These are phyloP conservation scores for Planococcus citri DNA, from an alignment of 1,140 invertebrate species.

Conservation along the genomic window DNA sequence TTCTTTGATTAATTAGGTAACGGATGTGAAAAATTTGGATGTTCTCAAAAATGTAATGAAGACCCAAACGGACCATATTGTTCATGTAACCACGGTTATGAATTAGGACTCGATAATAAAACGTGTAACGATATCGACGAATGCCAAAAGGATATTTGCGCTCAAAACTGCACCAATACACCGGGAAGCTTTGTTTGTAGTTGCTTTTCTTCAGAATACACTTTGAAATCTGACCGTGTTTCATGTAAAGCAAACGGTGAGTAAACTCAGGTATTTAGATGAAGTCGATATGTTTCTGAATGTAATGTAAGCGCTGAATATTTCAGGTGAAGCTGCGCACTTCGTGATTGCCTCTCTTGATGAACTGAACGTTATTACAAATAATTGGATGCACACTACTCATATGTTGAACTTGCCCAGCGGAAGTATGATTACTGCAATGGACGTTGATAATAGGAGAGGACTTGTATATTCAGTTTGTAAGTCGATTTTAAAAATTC, in stretches of 20 bases:
- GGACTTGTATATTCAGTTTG: conserved; percentile 30
- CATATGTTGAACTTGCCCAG: conserved; percentile 25
- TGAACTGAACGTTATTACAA: conserved; percentile 27
- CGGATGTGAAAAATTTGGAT: conserved; percentile 25
- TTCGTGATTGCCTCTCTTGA: conserved; percentile 25
- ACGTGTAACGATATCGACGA: conserved; percentile 30
- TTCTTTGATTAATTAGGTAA: conserved; percentile 21
- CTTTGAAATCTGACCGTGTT: conserved; percentile 48
- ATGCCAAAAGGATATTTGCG: conserved; percentile 49
- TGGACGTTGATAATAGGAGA: conserved; percentile 29
- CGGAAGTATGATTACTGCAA: conserved; percentile 26
- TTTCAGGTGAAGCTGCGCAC: conserved; percentile 29
- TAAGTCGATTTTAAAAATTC: conserved; percentile 36
- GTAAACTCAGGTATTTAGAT: background rate
- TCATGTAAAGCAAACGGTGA: conserved; percentile 50
- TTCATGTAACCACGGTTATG: conserved; percentile 27
- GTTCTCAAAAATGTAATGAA: conserved; percentile 28
- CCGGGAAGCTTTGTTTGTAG: conserved; percentile 67
- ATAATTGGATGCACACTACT: conserved; percentile 23
- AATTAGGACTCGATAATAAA: conserved; percentile 25
- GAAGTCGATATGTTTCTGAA: background rate
- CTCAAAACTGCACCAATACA: conserved; percentile 72
- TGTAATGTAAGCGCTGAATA: background rate
- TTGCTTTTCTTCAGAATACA: conserved; percentile 60
- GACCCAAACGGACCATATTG: conserved; percentile 29